Base-by-base conservation (phyloP, 2,888 invertebrate species). In the Nasonovia ribisnigri region DNA sequence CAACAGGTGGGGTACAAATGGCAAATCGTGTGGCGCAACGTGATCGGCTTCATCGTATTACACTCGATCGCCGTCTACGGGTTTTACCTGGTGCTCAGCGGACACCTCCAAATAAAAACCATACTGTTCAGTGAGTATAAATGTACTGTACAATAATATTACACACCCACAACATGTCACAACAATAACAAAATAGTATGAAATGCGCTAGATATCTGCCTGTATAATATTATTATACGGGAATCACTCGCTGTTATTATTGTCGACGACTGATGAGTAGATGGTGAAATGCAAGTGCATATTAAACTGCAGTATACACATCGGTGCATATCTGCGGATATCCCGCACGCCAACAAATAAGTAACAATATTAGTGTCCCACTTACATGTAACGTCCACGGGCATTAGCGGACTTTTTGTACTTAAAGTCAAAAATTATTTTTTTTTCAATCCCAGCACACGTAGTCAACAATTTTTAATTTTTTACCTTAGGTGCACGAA, bases 1-100 rank as follows among this genome's bases (percentile, higher is more conserved):
- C 42, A 42, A 91, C 77, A 77, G 36, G 8, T 2, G 36, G 77
- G 94, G 20, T 95, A 95, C 95, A 95, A 95, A 95, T 97, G 97
- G 97, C 96, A 97, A 95, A 97, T 98, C 95, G 98, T 98, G 2
- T 98, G 98, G 98, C 96, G 97, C 95, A 98, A 98, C 95, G 97
- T 98, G 0, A 95, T 97, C 8, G 97, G 97, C 13, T 98, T 98
- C 95, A 95, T 97, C 3, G 97, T 98, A 95, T 96, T 98, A 86
- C 98, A 98, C 95, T 95, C 96, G 11, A 97, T 96, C 0, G 96
- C 97, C 0, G 26, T 97, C 0, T 98, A 97, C 95, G 97, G 97
- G 29, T 77, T 88, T 2, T 92, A 87, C 43, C 6, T 92, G 4
- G 4, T 3, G 1, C 0, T 92, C 10, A 0, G 5, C 67, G 92